phyloP scores from a whole-genome alignment of 2,888 invertebrate species.

The Homarus gammarus region DNA sequence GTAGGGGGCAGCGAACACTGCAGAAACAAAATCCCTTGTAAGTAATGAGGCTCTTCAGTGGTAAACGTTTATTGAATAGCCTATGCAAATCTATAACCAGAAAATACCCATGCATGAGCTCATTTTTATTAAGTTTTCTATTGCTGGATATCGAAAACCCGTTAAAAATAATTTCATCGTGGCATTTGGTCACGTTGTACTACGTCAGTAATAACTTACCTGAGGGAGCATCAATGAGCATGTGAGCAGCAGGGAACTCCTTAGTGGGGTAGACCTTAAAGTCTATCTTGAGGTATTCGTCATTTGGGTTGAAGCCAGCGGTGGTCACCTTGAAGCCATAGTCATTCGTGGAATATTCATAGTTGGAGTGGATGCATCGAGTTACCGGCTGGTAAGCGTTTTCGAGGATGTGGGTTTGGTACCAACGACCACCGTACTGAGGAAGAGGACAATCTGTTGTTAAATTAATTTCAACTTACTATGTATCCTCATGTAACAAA shows the following conservation, averaged over 20 bases:
- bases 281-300: conserved; percentile 25
- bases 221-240: conserved; percentile 36
- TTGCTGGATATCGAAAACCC: no score
- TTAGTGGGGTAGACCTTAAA: conserved; percentile 31
- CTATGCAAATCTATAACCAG: no score
- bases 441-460: not conserved
- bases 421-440: conserved; percentile 47
- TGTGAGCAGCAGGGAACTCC: conserved; percentile 7
- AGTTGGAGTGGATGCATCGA: conserved; percentile 38
- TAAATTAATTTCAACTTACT: no score
- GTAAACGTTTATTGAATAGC: no score
- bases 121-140: not conserved
- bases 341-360: not conserved
- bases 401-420: conserved; percentile 38
- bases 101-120: no score
- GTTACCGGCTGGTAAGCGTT: conserved; percentile 34
- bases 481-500: no score
- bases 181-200: no score
- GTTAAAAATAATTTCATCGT: no score
- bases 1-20: conserved; percentile 33
- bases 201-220: no score
- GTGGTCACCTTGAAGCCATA: conserved; percentile 37
- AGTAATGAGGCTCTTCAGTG: no score
- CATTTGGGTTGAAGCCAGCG: conserved; percentile 15
- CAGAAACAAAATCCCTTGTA: not conserved